Evolutionary conservation across 2,113 vertebrate species (phyloP).

Genomic region (Platycercus adscitus): DNA sequence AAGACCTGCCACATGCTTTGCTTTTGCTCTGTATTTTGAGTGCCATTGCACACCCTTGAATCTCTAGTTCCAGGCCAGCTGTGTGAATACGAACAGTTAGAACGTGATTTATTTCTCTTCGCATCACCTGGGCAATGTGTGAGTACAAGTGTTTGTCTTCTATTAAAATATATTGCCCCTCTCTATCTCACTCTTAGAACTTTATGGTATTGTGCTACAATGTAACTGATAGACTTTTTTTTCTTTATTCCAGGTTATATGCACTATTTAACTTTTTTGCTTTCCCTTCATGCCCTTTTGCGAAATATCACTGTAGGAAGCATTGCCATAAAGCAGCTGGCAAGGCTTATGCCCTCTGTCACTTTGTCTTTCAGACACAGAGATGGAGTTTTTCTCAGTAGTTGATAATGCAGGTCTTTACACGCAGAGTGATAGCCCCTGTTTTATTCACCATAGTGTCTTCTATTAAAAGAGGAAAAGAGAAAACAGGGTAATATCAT

Average conservation of each 20-base stretch:
- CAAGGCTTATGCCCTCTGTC: not conserved
- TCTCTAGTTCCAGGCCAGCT: not conserved
- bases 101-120: not conserved
- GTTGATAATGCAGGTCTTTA: not conserved
- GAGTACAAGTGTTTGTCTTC: not conserved
- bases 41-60: not conserved
- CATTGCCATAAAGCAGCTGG: not conserved
- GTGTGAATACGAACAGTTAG: not conserved
- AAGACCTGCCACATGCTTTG: not conserved
- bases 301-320: not conserved
- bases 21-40: not conserved
- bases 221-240: not conserved
- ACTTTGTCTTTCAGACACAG: not conserved
- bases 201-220: not conserved
- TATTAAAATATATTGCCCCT: not conserved
- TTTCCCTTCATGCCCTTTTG: not conserved
- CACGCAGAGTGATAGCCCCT: not conserved
- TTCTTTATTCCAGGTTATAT: not conserved
- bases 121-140: not conserved
- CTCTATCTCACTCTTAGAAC: not conserved
- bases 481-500: not conserved
- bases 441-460: not conserved
- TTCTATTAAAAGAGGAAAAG: not conserved
- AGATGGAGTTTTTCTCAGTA: not conserved
- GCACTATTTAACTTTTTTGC: not conserved